phyloP scores from a whole-genome alignment of 2,888 invertebrate genomes.

The Fabriciana adippe region DNA sequence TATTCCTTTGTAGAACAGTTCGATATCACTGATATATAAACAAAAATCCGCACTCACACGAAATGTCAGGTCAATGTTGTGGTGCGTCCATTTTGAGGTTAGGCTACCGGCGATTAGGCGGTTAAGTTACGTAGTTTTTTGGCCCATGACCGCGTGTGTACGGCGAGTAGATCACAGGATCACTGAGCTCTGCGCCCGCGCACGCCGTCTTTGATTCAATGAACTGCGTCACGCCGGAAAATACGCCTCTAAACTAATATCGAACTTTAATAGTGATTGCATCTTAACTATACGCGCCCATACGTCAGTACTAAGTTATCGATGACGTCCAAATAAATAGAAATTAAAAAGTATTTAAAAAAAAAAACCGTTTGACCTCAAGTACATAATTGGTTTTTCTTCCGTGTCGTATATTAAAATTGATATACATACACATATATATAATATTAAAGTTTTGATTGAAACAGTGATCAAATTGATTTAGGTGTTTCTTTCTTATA shows the following conservation, averaged over 20 bases:
- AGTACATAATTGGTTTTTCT: not conserved
- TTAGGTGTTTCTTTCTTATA: too few species aligned
- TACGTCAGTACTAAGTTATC: constrained; percentile 65
- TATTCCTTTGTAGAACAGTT: constrained; percentile 51
- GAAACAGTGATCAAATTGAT: too few species aligned
- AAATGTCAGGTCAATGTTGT: constrained; percentile 55
- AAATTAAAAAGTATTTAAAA: constrained; percentile 32
- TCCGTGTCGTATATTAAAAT: not conserved
- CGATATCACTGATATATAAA: constrained; percentile 62
- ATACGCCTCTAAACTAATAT: constrained; percentile 72
- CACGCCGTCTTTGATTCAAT: constrained; percentile 70
- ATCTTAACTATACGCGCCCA: constrained; percentile 54
- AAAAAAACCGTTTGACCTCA: constrained; percentile 17
- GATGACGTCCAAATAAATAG: constrained; percentile 53
- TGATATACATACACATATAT: not conserved
- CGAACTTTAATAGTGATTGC: constrained; percentile 59
- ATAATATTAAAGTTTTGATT: too few species aligned
- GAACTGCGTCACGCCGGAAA: constrained; percentile 78
- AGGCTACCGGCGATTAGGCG: constrained; percentile 51
- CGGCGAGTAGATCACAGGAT: constrained; percentile 75
- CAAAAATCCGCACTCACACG: constrained; percentile 74
- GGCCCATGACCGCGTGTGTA: constrained; percentile 73
- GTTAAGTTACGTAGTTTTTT: constrained; percentile 47
- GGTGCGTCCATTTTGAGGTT: constrained; percentile 61
- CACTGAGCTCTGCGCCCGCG: constrained; percentile 73